A percentile compares a stretch with the other conserved stretches of the same genome.
Evolutionary conservation across 2,888 invertebrate genomes (phyloP).

Genomic region (Entomobrya multifasciata): DNA sequence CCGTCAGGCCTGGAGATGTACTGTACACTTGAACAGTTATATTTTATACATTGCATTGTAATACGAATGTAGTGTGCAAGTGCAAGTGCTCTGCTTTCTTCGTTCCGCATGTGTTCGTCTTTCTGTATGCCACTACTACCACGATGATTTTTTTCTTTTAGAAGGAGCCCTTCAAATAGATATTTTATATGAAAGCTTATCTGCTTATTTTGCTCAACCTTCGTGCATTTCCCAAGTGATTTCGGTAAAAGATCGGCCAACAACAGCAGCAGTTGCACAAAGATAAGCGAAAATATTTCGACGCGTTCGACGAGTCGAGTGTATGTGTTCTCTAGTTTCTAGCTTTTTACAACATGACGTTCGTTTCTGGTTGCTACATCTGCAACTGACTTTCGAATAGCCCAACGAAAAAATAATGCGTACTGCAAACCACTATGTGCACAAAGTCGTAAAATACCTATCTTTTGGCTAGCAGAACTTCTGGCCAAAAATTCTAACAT

Average conservation of each 20-base stretch:
- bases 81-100: neutral
- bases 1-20: constrained; percentile 13
- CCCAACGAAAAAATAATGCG: constrained; percentile 43
- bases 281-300: constrained; percentile 56
- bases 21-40: neutral
- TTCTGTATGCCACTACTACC: constrained; percentile 23
- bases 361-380: constrained; percentile 45
- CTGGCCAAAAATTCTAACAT: neutral
- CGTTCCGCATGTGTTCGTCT: constrained; percentile 43
- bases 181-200: neutral
- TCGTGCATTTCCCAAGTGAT: constrained; percentile 65
- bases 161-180: neutral
- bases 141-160: constrained; percentile 22
- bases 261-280: constrained; percentile 51
- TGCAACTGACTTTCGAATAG: constrained; percentile 60
- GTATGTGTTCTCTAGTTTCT: neutral
- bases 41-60: neutral
- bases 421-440: constrained; percentile 35
- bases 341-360: neutral
- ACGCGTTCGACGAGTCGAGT: neutral
- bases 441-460: constrained; percentile 60
- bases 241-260: constrained; percentile 53
- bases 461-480: constrained; percentile 48
- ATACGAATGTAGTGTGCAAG: neutral
- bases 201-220: constrained; percentile 13